phyloP scores from a whole-genome alignment of 2,888 invertebrate species.

The Micoletzkya japonica region DNA sequence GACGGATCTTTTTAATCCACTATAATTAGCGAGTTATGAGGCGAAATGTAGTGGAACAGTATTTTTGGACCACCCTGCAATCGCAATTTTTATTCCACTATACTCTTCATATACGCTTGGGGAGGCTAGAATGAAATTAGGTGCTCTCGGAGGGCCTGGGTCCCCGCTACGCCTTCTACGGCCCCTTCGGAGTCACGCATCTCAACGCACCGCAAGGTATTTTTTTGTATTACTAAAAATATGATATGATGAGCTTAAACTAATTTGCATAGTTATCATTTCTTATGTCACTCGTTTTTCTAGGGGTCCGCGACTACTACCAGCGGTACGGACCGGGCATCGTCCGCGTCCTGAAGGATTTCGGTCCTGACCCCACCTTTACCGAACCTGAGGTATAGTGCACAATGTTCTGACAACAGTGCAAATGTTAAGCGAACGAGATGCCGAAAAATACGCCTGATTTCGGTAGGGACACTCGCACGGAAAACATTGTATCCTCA shows the following conservation, averaged over 20 bases:
- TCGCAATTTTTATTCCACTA: no score
- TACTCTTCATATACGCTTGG: no score
- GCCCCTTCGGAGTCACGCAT: constrained; percentile 89
- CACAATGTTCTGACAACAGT: background rate
- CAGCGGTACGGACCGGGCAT: constrained; percentile 38
- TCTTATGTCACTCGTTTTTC: background rate
- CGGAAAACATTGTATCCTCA: background rate
- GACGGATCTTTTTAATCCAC: no score
- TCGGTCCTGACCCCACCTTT: constrained; percentile 41
- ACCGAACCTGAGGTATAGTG: constrained; percentile 33
- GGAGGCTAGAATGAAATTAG: constrained; percentile 28
- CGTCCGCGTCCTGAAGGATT: constrained; percentile 37
- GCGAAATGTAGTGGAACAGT: no score
- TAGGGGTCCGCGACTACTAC: constrained; percentile 41
- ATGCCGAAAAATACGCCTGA: no score
- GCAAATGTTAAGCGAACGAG: no score
- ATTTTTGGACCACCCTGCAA: no score
- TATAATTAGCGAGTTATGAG: no score
- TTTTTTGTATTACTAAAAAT: background rate
- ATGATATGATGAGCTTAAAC: background rate
- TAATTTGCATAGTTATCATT: background rate
- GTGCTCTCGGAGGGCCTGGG: constrained; percentile 71
- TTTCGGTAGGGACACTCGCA: no score
- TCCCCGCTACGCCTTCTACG: constrained; percentile 91
- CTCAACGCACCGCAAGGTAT: constrained; percentile 79